Evolutionary conservation across 2,113 vertebrate genomes (phyloP), one percentile per base, ranked within the genome.

Genomic region (Picathartes gymnocephalus): DNA sequence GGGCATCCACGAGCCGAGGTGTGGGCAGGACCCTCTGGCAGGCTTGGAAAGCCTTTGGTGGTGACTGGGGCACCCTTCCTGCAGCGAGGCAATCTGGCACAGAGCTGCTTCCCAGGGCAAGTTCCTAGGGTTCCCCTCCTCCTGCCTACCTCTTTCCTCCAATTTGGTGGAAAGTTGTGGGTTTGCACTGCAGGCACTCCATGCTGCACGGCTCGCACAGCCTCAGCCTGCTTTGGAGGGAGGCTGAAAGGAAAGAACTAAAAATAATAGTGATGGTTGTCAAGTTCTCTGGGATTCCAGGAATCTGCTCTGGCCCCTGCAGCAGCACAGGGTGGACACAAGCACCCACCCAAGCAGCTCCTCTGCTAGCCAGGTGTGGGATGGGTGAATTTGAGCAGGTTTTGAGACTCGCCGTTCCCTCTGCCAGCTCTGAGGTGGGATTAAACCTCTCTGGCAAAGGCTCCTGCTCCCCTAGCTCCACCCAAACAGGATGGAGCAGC

Each of bases 121-220:
- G 66, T 82, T 88, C 84, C 72, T 20, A 24, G 87, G 85, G 82
- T 83, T 97, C 88, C 87, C 93, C 84, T 87, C 81, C 78, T 94
- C 87, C 86, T 54, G 10, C 89, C 78, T 80, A 42, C 85, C 80
- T 81, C 83, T 86, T 91, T 86, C 79, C 80, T 90, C 71, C 88
- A 90, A 58, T 97, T 96, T 79, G 82, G 78, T 90, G 79, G 66
- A 24, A 94, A 37, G 87, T 85, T 86, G 70, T 92, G 91, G 65
- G 54, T 87, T 86, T 79, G 45, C 54, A 33, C 54, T 90, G 4
- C 44, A 31, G 54, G 88, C 42, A 0, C 35, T 56, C 44, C 1
- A 12, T 61, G 73, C 81, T 24, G 33, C 40, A 15, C 1, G 1
- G 68, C 54, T 93, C 40, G 9, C 39, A 37, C 45, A 88, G 62